These are phyloP conservation scores for Microctenopoma steveboyesi DNA, from an alignment of 2,797 vertebrate species.

Conservation along the genomic window DNA sequence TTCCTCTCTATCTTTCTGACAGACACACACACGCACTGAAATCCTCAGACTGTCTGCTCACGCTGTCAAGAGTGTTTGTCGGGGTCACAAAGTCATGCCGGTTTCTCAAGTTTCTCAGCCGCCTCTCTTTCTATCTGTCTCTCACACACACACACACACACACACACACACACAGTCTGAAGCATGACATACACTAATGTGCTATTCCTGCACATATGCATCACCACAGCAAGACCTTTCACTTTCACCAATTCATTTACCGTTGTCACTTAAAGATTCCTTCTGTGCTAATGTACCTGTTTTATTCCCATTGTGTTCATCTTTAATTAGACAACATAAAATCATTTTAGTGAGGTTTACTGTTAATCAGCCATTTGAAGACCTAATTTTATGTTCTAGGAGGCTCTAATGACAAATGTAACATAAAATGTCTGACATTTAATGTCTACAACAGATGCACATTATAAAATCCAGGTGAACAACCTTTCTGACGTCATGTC, in stretches of 20 bases:
- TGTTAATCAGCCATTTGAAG: too few species aligned
- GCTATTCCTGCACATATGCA: background rate
- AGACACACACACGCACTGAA: background rate
- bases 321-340: too few species aligned
- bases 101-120: constrained; percentile 57
- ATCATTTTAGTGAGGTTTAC: too few species aligned
- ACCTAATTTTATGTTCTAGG: too few species aligned
- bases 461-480: background rate
- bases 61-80: constrained; percentile 46
- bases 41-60: background rate
- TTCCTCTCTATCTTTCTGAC: background rate
- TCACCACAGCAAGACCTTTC: constrained; percentile 22
- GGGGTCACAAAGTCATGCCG: constrained; percentile 60
- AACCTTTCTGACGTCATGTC: background rate
- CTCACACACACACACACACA: background rate
- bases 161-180: background rate
- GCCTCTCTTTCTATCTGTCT: constrained; percentile 11
- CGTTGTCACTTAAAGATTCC: background rate
- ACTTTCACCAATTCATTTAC: background rate
- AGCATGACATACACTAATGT: background rate
- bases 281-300: background rate
- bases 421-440: too few species aligned
- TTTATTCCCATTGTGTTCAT: background rate
- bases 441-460: background rate
- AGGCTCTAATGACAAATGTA: too few species aligned